Percentiles rank a stretch among this genome's conserved stretches.
These are phyloP conservation scores for Cryptus viduatorius DNA, from an alignment of 2,888 invertebrate genomes.

Conservation along the genomic window DNA sequence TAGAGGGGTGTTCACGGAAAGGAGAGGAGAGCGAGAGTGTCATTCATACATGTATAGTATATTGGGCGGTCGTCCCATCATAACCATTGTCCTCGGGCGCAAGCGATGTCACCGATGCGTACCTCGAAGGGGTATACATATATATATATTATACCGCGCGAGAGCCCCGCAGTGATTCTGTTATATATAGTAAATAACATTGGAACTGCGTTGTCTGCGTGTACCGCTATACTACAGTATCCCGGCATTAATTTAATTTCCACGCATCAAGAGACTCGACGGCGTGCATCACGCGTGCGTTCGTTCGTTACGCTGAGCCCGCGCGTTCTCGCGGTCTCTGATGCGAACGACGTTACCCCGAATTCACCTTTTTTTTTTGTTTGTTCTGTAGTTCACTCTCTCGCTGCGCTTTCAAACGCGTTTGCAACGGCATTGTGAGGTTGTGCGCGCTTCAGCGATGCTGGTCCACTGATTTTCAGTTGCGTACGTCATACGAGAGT, in stretches of 20 bases:
- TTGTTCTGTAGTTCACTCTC: slow-evolving; percentile 37
- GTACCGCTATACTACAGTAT: slow-evolving; percentile 18
- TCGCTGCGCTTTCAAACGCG: slow-evolving; percentile 38
- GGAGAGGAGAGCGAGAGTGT: slow-evolving; percentile 46
- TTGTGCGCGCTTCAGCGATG: slow-evolving; percentile 28
- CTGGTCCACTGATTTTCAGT: slow-evolving; percentile 41
- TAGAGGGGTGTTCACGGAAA: slow-evolving; percentile 53
- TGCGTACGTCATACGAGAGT: neutral
- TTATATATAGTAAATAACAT: neutral
- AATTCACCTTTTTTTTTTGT: slow-evolving; percentile 22
- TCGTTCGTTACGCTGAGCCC: slow-evolving; percentile 56
- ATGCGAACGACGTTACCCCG: slow-evolving; percentile 24
- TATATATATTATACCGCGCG: neutral
- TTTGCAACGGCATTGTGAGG: slow-evolving; percentile 45
- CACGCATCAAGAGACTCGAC: slow-evolving; percentile 71
- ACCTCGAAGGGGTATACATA: slow-evolving; percentile 70
- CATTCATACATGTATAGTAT: slow-evolving; percentile 35
- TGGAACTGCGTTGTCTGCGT: slow-evolving; percentile 1
- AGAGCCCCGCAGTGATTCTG: slow-evolving; percentile 7
- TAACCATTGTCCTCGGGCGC: slow-evolving; percentile 67
- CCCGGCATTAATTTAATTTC: slow-evolving; percentile 79
- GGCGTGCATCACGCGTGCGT: slow-evolving; percentile 59
- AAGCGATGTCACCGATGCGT: slow-evolving; percentile 77
- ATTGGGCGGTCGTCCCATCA: slow-evolving; percentile 59
- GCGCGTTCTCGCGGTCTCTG: slow-evolving; percentile 55